These are phyloP conservation scores for Ganaspis sp. DNA, from an alignment of 1,140 invertebrate species.

Conservation along the genomic window DNA sequence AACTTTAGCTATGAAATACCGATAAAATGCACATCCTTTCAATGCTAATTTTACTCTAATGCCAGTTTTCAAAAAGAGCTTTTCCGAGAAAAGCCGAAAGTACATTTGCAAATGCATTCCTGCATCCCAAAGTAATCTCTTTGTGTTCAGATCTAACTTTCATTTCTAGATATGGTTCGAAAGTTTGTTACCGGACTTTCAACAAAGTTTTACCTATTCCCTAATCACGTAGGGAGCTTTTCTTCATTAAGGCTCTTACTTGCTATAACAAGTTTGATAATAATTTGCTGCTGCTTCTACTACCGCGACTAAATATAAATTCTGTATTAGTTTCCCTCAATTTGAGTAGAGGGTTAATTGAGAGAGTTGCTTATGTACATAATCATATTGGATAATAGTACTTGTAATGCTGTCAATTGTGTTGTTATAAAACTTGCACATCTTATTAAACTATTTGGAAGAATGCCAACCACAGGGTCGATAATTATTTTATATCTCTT, in stretches of 20 bases:
- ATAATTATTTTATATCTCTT: neutral
- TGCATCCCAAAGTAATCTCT: neutral
- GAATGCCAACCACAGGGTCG: neutral
- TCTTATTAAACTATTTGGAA: constrained; percentile 1
- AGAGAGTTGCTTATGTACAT: neutral
- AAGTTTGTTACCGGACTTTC: constrained; percentile 7
- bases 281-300: neutral
- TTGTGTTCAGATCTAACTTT: neutral
- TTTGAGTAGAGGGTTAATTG: neutral
- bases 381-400: neutral
- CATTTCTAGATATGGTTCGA: constrained; percentile 20
- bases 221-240: constrained; percentile 22
- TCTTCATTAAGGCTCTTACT: constrained; percentile 20
- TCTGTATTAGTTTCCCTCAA: constrained; percentile 20
- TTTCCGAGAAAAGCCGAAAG: constrained; percentile 3
- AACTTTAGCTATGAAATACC: neutral
- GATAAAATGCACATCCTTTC: constrained; percentile 9
- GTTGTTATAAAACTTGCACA: neutral
- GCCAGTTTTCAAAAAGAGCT: neutral
- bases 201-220: constrained; percentile 4
- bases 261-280: constrained; percentile 17
- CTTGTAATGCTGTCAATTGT: neutral
- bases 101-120: neutral
- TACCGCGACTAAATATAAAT: constrained; percentile 1
- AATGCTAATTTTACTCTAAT: neutral